Evolutionary conservation across 1,140 invertebrate genomes (phyloP).

Genomic region (Neotoxoptera formosana): DNA sequence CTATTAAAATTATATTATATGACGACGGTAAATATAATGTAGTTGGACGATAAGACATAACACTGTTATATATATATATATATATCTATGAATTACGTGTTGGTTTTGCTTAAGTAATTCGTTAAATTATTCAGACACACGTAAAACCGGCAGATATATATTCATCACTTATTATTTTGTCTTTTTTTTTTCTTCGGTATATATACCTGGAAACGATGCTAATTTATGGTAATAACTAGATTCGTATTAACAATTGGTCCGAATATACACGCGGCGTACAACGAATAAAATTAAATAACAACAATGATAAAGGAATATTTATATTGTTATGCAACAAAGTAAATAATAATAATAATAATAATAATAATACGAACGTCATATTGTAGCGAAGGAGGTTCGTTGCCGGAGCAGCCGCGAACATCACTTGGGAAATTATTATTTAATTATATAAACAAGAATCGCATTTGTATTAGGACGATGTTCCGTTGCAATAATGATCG

Average conservation of each 20-base stretch:
- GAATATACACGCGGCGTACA: constrained; percentile 11
- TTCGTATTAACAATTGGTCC: constrained; percentile 39
- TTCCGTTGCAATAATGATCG: background rate
- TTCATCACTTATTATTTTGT: background rate
- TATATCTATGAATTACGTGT: constrained; percentile 33
- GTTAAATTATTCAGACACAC: constrained; percentile 53
- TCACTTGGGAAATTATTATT: background rate
- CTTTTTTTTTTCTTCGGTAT: constrained; percentile 27
- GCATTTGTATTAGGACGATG: background rate
- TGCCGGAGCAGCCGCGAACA: constrained; percentile 12
- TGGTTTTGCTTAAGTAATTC: constrained; percentile 45
- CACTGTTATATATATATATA: constrained; percentile 5
- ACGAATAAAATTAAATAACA: constrained; percentile 37
- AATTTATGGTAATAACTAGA: constrained; percentile 56
- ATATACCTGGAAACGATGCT: background rate
- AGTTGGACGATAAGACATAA: background rate
- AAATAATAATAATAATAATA: background rate
- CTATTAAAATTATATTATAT: constrained; percentile 17
- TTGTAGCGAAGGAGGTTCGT: background rate
- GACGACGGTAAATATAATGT: constrained; percentile 43
- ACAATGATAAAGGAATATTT: constrained; percentile 16
- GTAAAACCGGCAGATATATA: constrained; percentile 32
- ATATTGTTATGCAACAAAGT: constrained; percentile 16
- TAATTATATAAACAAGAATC: constrained; percentile 2
- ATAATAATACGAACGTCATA: too few species aligned